Evolutionary conservation across 2,113 vertebrate species (phyloP), one percentile per base, ranked within the genome.

Genomic region (Paradisaea rubra): DNA sequence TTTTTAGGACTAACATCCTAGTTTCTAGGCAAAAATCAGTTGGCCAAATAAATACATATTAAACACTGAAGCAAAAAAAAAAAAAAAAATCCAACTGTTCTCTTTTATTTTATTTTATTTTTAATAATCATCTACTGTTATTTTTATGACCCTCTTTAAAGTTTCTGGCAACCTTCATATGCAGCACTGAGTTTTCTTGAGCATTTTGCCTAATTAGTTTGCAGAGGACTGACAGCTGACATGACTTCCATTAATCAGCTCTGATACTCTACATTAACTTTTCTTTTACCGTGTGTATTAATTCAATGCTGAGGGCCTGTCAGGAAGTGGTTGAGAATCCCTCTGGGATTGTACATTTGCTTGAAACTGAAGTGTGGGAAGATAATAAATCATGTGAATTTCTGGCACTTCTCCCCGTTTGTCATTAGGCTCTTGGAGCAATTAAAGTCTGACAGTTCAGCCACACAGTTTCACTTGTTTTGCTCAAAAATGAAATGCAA

Each of bases 191-290:
- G 81, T 88, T 97, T 89, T 80, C 87, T 54, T 93, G 86, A 97
- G 84, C 96, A 88, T 95, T 97, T 97, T 93, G 59, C 66, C 89
- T 97, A 96, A 97, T 97, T 97, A 97, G 89, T 96, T 97, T 97
- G 74, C 81, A 91, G 87, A 93, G 94, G 65, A 96, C 53, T 97
- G 96, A 97, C 64, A 88, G 94, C 64, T 56, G 92, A 96, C 95
- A 94, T 91, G 86, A 81, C 92, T 95, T 96, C 81, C 24, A 71
- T 95, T 97, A 97, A 97, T 97, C 93, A 96, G 61, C 92, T 97
- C 96, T 97, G 93, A 97, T 95, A 89, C 83, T 91, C 88, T 89
- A 78, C 83, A 91, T 92, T 96, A 93, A 89, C 91, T 92, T 97
- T 97, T 91, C 88, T 91, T 95, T 97, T 95, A 84, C 90, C 57